Conservation (phyloP, 1,140 invertebrate species). For the Nephotettix cincticeps region DNA sequence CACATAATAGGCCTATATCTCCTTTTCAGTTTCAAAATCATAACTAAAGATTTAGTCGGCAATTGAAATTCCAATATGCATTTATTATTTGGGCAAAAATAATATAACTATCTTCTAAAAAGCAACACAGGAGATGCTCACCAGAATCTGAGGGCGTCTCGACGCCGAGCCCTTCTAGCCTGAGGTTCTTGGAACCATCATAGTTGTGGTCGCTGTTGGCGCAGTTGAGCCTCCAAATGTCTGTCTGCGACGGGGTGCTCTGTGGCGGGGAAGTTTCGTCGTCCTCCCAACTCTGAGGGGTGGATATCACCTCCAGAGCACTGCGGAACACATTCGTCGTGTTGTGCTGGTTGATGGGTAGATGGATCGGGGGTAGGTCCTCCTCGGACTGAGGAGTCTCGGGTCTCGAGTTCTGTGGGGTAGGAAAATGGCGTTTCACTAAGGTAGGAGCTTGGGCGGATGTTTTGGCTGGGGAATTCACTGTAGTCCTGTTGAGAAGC, state of each 20-base stretch:
- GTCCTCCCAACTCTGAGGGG: not conserved
- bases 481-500: slow-evolving; percentile 45
- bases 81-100: not conserved
- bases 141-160: slow-evolving; percentile 86
- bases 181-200: slow-evolving; percentile 44
- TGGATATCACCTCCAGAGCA: not conserved
- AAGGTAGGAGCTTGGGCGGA: slow-evolving; percentile 34
- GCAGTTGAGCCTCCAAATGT: slow-evolving; percentile 40
- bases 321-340: not conserved
- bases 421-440: slow-evolving; percentile 37
- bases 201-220: slow-evolving; percentile 35
- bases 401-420: slow-evolving; percentile 23
- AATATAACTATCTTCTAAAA: not conserved
- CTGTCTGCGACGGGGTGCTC: slow-evolving; percentile 8
- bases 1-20: no score
- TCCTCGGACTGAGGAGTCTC: slow-evolving; percentile 33
- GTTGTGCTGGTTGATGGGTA: slow-evolving; percentile 34
- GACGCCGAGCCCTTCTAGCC: slow-evolving; percentile 62
- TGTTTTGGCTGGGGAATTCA: slow-evolving; percentile 39
- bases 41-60: no score
- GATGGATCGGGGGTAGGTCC: slow-evolving; percentile 3
- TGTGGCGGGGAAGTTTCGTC: not conserved
- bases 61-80: no score
- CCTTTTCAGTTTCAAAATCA: no score
- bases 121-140: slow-evolving; percentile 53